phyloP scores from a whole-genome alignment of 2,113 vertebrate species.

The Cyphotilapia sp. region DNA sequence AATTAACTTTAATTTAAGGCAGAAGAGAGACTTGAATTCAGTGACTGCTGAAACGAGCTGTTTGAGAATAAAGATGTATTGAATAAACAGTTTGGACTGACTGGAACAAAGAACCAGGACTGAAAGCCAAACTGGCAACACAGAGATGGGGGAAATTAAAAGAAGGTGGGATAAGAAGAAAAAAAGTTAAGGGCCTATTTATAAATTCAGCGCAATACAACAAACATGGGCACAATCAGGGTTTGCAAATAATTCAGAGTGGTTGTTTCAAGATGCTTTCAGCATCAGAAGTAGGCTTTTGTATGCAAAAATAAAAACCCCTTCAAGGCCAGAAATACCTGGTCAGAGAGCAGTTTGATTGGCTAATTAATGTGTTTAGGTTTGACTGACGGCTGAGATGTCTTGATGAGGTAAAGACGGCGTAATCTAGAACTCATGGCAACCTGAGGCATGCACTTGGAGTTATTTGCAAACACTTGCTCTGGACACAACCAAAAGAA shows the following conservation, averaged over 20 bases:
- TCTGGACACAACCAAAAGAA: slow-evolving; percentile 61
- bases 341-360: not conserved
- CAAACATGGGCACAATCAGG: not conserved
- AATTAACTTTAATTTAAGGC: not conserved
- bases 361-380: not conserved
- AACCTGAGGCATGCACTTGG: not conserved
- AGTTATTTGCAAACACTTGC: slow-evolving; percentile 11
- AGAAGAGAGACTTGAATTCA: not conserved
- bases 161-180: not conserved
- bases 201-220: slow-evolving; percentile 37
- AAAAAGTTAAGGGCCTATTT: not conserved
- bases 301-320: not conserved
- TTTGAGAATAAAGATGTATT: not conserved
- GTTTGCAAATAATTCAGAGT: not conserved
- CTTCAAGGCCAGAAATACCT: not conserved
- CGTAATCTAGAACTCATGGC: not conserved
- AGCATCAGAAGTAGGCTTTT: not conserved
- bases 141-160: not conserved
- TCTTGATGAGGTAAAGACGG: not conserved
- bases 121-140: not conserved
- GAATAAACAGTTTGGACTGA: not conserved
- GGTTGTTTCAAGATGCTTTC: not conserved
- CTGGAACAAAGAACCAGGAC: slow-evolving; percentile 9
- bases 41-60: not conserved
- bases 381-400: not conserved